A percentile compares a stretch with the other conserved stretches of the same genome.
These are phyloP conservation scores for Crotalus horridus DNA, from an alignment of 2,113 vertebrate genomes.

Conservation along the genomic window DNA sequence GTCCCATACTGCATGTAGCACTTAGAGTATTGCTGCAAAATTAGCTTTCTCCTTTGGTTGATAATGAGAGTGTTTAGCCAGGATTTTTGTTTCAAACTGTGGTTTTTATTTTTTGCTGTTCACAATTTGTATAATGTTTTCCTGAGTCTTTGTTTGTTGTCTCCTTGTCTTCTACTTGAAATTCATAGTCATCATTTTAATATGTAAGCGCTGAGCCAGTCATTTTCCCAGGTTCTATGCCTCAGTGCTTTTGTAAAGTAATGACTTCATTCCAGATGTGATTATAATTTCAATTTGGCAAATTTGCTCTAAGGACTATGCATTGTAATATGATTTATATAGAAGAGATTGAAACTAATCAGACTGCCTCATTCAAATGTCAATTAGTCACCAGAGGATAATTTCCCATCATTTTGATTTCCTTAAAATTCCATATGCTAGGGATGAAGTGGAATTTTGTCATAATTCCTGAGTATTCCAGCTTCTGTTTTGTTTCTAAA, in stretches of 20 bases:
- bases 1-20: background rate
- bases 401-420: conserved; percentile 3
- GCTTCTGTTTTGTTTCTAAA: background rate
- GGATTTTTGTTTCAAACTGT: background rate
- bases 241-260: conserved; percentile 10
- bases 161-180: background rate
- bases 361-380: background rate
- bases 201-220: conserved; percentile 5
- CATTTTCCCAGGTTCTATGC: background rate
- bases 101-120: background rate
- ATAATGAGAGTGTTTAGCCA: background rate
- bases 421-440: background rate
- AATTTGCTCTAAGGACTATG: background rate
- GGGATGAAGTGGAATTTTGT: background rate
- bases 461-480: background rate
- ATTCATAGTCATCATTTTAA: background rate
- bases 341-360: conserved; percentile 2
- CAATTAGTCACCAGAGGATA: background rate
- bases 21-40: background rate
- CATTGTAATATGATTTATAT: conserved; percentile 4
- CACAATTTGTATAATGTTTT: background rate
- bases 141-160: background rate
- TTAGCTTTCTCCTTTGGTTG: background rate
- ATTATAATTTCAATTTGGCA: conserved; percentile 12
- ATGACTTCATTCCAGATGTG: conserved; percentile 3